Percentiles rank a stretch among this genome's conserved stretches.
phyloP scores from a whole-genome alignment of 2,797 vertebrate genomes.

The Aldrovandia affinis region DNA sequence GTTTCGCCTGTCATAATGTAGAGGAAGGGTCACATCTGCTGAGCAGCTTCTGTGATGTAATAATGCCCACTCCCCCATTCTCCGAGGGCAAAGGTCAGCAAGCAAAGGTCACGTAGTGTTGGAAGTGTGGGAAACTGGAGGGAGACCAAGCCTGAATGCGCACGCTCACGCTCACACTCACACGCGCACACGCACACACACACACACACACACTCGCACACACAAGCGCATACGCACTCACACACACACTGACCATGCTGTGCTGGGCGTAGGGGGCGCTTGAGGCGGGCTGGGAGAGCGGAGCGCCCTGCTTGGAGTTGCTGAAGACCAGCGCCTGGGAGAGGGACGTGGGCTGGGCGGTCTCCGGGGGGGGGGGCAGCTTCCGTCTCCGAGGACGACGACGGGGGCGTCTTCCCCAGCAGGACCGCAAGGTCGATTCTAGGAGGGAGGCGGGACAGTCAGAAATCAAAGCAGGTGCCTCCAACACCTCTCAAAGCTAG shows the following conservation, averaged over 20 bases:
- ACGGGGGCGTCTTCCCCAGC: conserved; percentile 90
- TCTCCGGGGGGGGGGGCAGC: conserved; percentile 80
- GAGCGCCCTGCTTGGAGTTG: conserved; percentile 91
- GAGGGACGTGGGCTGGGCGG: conserved; percentile 84
- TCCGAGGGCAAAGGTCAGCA: not conserved
- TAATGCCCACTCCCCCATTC: not conserved
- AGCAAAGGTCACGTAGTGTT: not conserved
- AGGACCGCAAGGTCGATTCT: conserved; percentile 97
- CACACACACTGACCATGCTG: conserved; percentile 83
- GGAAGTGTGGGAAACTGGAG: not conserved
- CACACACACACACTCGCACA: conserved; percentile 36
- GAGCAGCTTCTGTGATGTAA: not conserved
- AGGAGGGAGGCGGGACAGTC: not conserved
- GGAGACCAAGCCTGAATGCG: not conserved
- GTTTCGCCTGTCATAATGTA: not conserved
- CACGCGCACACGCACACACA: not conserved
- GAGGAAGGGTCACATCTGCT: not conserved
- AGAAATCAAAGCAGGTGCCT: not conserved
- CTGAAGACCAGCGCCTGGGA: conserved; percentile 95
- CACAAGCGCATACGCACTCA: not conserved
- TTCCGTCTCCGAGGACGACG: conserved; percentile 89
- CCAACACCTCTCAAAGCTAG: no score
- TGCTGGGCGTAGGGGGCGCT: conserved; percentile 87
- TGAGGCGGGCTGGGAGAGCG: conserved; percentile 81
- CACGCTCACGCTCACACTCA: no score